Conservation (phyloP, 2,888 invertebrate species). For the Adelphocoris suturalis region DNA sequence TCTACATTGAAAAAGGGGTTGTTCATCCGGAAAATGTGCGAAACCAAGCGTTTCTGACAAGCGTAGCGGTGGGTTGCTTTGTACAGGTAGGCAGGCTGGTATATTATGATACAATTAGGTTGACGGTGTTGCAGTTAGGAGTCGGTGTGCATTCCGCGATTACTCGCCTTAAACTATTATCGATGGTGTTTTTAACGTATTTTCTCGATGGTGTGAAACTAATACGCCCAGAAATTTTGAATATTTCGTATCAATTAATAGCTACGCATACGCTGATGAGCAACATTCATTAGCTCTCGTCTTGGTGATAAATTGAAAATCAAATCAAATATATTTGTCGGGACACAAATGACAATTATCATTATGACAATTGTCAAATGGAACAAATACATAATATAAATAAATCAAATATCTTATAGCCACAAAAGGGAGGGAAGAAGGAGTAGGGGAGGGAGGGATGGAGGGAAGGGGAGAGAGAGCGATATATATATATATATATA, state of each 20-base stretch:
- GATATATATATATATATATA: no score
- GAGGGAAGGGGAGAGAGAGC: no score
- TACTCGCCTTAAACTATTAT: conserved; percentile 16
- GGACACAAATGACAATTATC: no score
- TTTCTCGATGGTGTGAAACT: not conserved
- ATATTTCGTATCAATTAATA: not conserved
- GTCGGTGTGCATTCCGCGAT: not conserved
- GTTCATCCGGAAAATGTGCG: not conserved
- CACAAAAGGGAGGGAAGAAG: no score
- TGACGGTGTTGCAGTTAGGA: not conserved
- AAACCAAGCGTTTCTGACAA: not conserved
- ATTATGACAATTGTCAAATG: no score
- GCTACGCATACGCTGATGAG: no score
- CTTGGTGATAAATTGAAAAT: no score
- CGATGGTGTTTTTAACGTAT: not conserved
- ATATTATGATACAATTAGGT: conserved; percentile 33
- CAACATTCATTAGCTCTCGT: no score
- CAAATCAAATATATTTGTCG: no score
- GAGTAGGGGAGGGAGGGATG: no score
- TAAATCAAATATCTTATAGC: no score
- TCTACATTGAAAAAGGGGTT: conserved; percentile 26
- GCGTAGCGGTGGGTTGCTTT: not conserved
- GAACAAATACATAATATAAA: no score
- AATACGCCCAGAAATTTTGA: not conserved
- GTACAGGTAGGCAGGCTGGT: not conserved